Conservation (phyloP, 2,888 invertebrate genomes). For the Lasioglossum pauxillum region DNA sequence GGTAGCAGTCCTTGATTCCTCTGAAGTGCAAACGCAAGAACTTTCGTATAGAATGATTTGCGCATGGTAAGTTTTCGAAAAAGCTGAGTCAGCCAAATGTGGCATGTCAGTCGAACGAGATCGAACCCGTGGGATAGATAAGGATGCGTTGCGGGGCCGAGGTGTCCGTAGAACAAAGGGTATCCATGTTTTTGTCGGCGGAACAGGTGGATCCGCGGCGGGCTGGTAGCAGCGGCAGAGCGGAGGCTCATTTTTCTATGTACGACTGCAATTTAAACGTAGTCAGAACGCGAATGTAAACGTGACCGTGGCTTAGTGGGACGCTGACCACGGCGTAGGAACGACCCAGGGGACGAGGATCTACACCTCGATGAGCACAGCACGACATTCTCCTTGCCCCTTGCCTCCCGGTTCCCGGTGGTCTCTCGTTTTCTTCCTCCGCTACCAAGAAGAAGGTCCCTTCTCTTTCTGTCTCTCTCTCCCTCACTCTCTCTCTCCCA, state of each 20-base stretch:
- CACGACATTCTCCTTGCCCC: constrained; percentile 82
- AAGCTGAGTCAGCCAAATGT: not conserved
- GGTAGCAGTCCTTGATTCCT: too few species aligned
- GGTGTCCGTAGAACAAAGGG: not conserved
- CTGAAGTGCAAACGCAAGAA: not conserved
- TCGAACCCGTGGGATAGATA: constrained; percentile 1
- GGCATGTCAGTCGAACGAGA: not conserved
- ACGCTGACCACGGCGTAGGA: constrained; percentile 83
- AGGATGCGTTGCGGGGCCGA: not conserved
- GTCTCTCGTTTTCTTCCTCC: constrained; percentile 70
- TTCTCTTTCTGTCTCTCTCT: constrained; percentile 59
- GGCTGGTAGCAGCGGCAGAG: not conserved
- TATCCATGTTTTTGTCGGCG: not conserved
- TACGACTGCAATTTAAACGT: constrained; percentile 68
- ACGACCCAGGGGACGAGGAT: constrained; percentile 84
- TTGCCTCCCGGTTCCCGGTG: constrained; percentile 69
- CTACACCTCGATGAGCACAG: constrained; percentile 84
- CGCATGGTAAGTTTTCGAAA: not conserved
- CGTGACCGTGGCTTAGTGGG: constrained; percentile 83
- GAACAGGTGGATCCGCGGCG: not conserved
- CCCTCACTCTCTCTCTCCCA: not conserved
- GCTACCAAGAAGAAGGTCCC: constrained; percentile 71
- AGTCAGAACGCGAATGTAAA: constrained; percentile 74
- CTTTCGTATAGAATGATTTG: not conserved
- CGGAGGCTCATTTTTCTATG: constrained; percentile 63